A percentile compares a stretch with the other conserved stretches of the same genome.
phyloP scores from a whole-genome alignment of 2,113 vertebrate species.

The Malurus cyaneus region DNA sequence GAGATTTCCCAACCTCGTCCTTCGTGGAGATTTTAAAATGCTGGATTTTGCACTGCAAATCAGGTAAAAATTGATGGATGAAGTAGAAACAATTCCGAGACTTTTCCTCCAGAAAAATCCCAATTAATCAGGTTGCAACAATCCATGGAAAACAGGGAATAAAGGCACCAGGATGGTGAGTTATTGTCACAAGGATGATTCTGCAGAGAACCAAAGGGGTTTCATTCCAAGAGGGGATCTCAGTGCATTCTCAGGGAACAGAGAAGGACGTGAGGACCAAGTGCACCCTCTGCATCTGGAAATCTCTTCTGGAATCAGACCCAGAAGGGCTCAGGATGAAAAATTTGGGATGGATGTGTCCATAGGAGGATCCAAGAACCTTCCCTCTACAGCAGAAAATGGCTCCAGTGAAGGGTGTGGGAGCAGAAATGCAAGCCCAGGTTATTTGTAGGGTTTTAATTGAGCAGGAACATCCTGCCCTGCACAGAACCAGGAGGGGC shows the following conservation, averaged over 20 bases:
- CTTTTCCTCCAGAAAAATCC: background rate
- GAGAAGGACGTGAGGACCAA: rapidly evolving
- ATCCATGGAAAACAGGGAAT: background rate
- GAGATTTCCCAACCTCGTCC: background rate
- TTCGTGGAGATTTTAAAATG: background rate
- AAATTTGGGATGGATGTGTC: background rate
- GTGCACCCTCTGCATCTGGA: background rate
- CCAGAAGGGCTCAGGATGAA: background rate
- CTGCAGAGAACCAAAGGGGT: background rate
- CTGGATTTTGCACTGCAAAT: background rate
- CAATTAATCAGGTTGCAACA: background rate
- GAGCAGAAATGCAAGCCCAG: rapidly evolving
- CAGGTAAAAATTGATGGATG: background rate
- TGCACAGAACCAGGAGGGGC: background rate
- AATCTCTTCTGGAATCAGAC: rapidly evolving
- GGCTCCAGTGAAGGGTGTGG: background rate
- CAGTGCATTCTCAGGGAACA: background rate
- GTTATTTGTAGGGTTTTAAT: rapidly evolving
- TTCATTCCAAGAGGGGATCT: background rate
- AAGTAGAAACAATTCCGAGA: background rate
- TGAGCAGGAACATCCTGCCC: background rate
- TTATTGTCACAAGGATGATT: background rate
- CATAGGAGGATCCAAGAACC: rapidly evolving
- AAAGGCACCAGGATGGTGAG: rapidly evolving
- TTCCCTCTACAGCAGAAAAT: rapidly evolving